Base-by-base conservation (phyloP, 2,113 vertebrate species). In the Macquaria australasica region DNA sequence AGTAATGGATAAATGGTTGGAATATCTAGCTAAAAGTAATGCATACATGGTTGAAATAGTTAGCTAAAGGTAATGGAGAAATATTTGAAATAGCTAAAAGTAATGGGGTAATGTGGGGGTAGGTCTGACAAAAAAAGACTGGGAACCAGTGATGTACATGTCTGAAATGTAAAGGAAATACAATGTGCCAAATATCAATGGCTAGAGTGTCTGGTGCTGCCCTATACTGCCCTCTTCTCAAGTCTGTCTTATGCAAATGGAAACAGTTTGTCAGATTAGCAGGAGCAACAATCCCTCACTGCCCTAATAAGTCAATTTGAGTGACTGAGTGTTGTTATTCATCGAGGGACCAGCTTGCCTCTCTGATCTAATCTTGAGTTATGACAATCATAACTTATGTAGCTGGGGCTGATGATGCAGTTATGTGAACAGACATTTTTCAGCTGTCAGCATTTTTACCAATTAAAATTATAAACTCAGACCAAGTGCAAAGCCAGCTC, bases 301-400 rank as follows among this genome's bases (percentile, higher is more conserved):
- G 70, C 75, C 77, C 81, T 90, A 91, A 90, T 92, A 92, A 90
- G 91, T 94, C 87, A 86, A 64, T 93, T 92, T 78, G 83, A 89
- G 89, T 87, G 91, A 91, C 82, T 80, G 86, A 86, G 81, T 66
- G 78, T 88, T 87, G 88, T 88, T 91, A 86, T 85, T 91, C 85
- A 90, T 87, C 43, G 39, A 66, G 78, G 68, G 73, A 76, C 77
- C 90, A 81, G 84, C 86, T 87, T 73, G 89, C 88, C 88, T 86
- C 84, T 89, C 87, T 83, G 83, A 89, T 89, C 81, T 92, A 81
- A 92, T 92, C 90, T 80, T 87, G 89, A 93, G 70, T 90, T 88
- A 91, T 90, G 91, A 87, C 91, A 89, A 86, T 90, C 87, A 91
- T 90, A 93, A 92, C 84, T 92, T 87, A 88, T 86, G 85, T 63